Base-by-base conservation (phyloP, 2,113 vertebrate species). In the Catharus fuscescens region DNA sequence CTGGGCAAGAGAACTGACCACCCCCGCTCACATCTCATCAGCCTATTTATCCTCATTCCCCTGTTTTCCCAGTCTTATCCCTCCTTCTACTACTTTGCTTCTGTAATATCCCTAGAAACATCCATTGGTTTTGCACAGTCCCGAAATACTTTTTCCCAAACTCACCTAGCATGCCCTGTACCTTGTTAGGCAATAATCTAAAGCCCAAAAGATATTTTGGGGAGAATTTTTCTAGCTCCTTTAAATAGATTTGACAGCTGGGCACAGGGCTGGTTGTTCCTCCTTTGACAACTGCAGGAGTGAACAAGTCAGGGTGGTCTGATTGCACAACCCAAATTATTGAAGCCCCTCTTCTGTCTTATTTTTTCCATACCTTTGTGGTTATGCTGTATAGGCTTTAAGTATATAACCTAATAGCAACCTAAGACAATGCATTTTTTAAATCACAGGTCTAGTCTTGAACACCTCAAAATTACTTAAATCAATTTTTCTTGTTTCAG, bases 1-100 rank as follows among this genome's bases (percentile, higher is more conserved):
- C 42, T 4, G 6, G 31, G 4, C 28, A 80, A 1, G 0, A 60
- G 17, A 25, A 28, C 25, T 80, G 25, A 70, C 9, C 0, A 0
- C 4, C 10, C 17, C 6, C 38, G 24, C 24, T 48, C 26, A 59
- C 8, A 48, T 5, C 8, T 50, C 24, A 72, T 8, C 38, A 29
- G 3, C 4, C 8, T 18, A 28, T 88, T 57, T 42, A 57, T 62
- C 10, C 4, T 88, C 14, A 67, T 85, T 85, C 7, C 3, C 4
- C 14, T 59, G 3, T 20, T 72, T 62, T 48, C 20, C 20, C 7
- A 53, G 4, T 59, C 4, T 47, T 53, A 40, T 45, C 5, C 3
- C 14, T 81, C 28, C 6, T 44, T 80, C 57, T 36, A 47, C 8
- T 44, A 6, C 5, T 91, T 88, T 17, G 1, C 3, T 44, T n/a